Base-by-base conservation (phyloP, 2,113 vertebrate species). In the Labeo rohita region DNA sequence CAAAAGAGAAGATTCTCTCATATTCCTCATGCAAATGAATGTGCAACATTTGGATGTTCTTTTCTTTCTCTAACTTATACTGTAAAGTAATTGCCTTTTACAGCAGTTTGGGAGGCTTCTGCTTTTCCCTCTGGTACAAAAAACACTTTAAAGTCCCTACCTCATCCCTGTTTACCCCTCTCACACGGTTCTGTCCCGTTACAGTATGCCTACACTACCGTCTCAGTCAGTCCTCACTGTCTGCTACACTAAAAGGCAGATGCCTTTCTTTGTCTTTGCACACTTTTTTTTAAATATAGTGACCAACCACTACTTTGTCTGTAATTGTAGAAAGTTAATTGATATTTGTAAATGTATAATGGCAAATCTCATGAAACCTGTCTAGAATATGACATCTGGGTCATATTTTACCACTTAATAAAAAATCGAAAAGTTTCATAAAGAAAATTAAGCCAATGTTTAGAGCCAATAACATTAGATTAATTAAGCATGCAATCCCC, bases 1-100 rank as follows among this genome's bases (percentile, higher is more conserved):
- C 49, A 54, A 43, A 76, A 56, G 73, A 56, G 52, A 56, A 66
- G 59, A 66, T 18, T 85, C 65, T 78, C 87, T 90, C 45, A 87
- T 90, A 84, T 89, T 91, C 89, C 91, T 88, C 88, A 90, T 91
- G 87, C 90, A 91, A 90, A 90, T 92, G 91, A 94, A 95, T 94
- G 93, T 95, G 88, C 90, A 86, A 89, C 84, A 89, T 63, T 93
- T 68, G 16, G 28, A 76, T 83, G 87, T 87, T 84, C 84, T 50
- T n/a, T 70, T 80, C 8, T 56, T 65, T 49, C 18, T 78, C 50
- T 78, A 78, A 61, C 21, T 59, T 59, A 61, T 61, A 61, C 21
- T 79, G 45, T 56, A 45, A 84, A 49, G 49, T 61, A 50, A 84
- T 77, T 76, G 72, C 82, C 73, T 74, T 87, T 83, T 83, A 87